Conservation (phyloP, 2,113 vertebrate species). For the Ictidomys tridecemlineatus region DNA sequence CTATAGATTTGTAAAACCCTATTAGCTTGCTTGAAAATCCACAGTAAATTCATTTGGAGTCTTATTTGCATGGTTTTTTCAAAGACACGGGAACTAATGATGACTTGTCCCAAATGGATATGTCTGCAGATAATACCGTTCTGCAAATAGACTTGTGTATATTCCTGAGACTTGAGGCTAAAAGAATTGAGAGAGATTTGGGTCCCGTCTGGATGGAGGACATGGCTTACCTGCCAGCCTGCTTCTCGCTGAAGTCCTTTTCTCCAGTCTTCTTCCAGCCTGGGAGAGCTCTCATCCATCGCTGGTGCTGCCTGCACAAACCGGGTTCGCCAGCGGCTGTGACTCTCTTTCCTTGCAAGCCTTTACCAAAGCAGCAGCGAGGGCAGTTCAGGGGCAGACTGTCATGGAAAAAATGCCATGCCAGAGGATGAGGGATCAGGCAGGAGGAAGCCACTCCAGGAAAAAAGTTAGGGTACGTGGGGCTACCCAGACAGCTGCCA, state of each 20-base stretch:
- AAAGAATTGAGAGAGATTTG: conserved; percentile 74
- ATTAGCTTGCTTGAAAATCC: conserved; percentile 73
- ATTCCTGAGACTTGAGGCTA: conserved; percentile 34
- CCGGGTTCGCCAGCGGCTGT: conserved; percentile 87
- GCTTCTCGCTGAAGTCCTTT: conserved; percentile 87
- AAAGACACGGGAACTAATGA: conserved; percentile 82
- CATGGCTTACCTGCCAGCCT: conserved; percentile 89
- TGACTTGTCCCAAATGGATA: conserved; percentile 64
- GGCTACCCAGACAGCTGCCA: conserved; percentile 85
- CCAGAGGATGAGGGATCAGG: conserved; percentile 87
- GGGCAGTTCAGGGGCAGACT: conserved; percentile 88
- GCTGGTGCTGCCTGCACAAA: conserved; percentile 84
- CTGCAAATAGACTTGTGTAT: conserved; percentile 67
- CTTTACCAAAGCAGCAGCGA: conserved; percentile 90
- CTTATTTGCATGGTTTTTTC: conserved; percentile 74
- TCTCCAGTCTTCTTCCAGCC: conserved; percentile 89
- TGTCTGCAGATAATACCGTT: conserved; percentile 62
- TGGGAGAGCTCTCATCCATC: conserved; percentile 88
- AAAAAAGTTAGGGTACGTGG: conserved; percentile 75
- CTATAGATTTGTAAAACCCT: conserved; percentile 83
- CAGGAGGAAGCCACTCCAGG: conserved; percentile 86
- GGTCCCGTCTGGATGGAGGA: conserved; percentile 59
- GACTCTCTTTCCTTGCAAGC: conserved; percentile 89
- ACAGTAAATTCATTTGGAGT: conserved; percentile 77
- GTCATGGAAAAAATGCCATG: conserved; percentile 93